Conservation (phyloP, 2,113 vertebrate species). For the Pao palembangensis region DNA sequence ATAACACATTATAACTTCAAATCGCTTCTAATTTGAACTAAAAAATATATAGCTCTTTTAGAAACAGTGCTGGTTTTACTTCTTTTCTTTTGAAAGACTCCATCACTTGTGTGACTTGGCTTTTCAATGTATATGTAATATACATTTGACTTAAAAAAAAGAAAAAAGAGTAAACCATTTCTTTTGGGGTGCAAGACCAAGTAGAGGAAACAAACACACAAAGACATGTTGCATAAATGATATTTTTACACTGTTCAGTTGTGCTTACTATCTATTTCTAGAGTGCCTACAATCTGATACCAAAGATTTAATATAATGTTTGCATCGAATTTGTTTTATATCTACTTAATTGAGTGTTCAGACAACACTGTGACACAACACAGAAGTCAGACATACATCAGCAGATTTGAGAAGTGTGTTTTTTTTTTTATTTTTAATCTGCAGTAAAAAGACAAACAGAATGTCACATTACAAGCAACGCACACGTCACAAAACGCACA, state of each 20-base stretch:
- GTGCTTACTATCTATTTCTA: neutral
- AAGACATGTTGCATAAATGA: conserved; percentile 36
- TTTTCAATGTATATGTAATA: conserved; percentile 8
- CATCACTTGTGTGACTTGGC: neutral
- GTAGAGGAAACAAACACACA: conserved; percentile 49
- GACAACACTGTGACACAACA: neutral
- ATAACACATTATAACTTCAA: neutral
- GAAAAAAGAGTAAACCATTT: neutral
- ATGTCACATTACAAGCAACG: conserved; percentile 52
- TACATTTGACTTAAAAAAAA: neutral
- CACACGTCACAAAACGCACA: conserved; percentile 53
- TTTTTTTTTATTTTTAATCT: conserved; percentile 64
- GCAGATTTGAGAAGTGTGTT: conserved; percentile 49
- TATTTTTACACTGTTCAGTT: neutral
- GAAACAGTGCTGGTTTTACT: neutral
- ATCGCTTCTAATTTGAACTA: neutral
- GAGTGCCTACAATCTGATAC: neutral
- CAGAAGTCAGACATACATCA: conserved; percentile 47
- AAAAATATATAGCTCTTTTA: neutral
- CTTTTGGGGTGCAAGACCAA: conserved; percentile 41
- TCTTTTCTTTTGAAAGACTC: no score
- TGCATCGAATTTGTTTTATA: neutral
- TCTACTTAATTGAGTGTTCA: neutral
- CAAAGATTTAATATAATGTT: neutral
- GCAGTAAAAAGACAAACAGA: conserved; percentile 59